Evolutionary conservation across 2,888 invertebrate genomes (phyloP), one percentile per base, ranked within the genome.

Genomic region (Melanargia galathea): DNA sequence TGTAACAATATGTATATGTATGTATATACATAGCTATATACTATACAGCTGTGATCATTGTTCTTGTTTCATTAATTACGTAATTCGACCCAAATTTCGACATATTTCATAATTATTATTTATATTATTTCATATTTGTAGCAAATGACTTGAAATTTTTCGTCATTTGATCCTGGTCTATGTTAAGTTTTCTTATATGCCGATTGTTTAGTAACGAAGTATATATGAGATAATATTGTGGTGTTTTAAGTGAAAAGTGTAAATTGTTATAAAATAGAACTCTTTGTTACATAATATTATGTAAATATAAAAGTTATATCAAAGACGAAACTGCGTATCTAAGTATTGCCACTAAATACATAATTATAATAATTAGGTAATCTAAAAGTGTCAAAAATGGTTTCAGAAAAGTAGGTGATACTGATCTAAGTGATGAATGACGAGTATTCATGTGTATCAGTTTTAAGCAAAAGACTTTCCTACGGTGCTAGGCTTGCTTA

Each of bases 321-420:
- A 33, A 62, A 54, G 7, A 46, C n/a, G 35, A 49, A 48, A 56
- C 46, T 48, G 40, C 46, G 38, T 46, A 26, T 35, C 52, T 56
- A n/a, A n/a, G n/a, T n/a, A 62, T 55, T 40, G 49, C 45, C 11
- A 26, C 55, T 56, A 62, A 20, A 61, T 55, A 48, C 46, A 16
- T 13, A 43, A 7, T 8, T 7, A 8, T 30, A 43, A 16, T 16
- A 30, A n/a, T n/a, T n/a, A n/a, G n/a, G n/a, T n/a, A n/a, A 26
- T 49, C 13, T 61, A 38, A 30, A 30, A 16, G 18, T 58, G 24
- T 61, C 11, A 1, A 26, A 40, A 18, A 52, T 52, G 33, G 18
- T 49, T 30, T 7, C 30, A 33, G 20, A 10, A 11, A 33, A 30
- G n/a, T 30, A 18, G 7, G 24, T 24, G 26, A 24, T n/a, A 33